These are phyloP conservation scores for Cricetomys ansorgei DNA, from an alignment of 2,113 vertebrate species.

Conservation along the genomic window DNA sequence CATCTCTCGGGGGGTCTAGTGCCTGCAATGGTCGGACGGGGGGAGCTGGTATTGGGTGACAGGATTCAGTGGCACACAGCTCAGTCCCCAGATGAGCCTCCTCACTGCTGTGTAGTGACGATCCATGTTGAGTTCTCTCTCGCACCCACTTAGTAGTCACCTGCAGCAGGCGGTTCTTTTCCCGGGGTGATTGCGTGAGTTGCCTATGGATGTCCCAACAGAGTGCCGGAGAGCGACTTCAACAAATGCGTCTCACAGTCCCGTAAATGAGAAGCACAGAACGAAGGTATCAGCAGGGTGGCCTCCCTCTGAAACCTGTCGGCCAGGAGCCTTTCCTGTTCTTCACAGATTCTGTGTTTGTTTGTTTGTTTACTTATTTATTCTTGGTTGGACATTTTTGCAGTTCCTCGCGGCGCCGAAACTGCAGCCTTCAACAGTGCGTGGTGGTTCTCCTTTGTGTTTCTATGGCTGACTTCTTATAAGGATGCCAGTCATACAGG, in stretches of 20 bases:
- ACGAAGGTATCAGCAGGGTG: neutral
- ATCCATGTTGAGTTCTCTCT: neutral
- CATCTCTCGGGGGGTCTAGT: fast-evolving
- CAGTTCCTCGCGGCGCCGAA: no score
- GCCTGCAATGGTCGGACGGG: fast-evolving
- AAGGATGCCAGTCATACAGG: neutral
- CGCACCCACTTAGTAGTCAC: neutral
- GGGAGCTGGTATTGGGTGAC: neutral
- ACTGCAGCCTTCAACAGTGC: neutral
- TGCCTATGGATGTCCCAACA: neutral
- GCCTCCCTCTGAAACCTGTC: neutral
- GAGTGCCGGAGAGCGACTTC: neutral
- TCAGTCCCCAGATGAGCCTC: neutral
- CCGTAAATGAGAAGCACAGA: neutral
- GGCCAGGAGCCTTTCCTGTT: neutral
- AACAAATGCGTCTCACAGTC: neutral
- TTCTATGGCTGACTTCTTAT: neutral
- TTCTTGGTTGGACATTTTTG: no score
- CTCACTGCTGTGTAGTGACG: neutral
- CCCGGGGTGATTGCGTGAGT: neutral
- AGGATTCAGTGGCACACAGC: neutral
- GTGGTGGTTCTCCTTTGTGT: fast-evolving
- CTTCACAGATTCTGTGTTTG: neutral
- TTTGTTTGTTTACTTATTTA: no score
- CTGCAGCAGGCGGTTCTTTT: neutral